These are phyloP conservation scores for Poeciliopsis turrubarensis DNA, from an alignment of 2,113 vertebrate species.

Conservation along the genomic window DNA sequence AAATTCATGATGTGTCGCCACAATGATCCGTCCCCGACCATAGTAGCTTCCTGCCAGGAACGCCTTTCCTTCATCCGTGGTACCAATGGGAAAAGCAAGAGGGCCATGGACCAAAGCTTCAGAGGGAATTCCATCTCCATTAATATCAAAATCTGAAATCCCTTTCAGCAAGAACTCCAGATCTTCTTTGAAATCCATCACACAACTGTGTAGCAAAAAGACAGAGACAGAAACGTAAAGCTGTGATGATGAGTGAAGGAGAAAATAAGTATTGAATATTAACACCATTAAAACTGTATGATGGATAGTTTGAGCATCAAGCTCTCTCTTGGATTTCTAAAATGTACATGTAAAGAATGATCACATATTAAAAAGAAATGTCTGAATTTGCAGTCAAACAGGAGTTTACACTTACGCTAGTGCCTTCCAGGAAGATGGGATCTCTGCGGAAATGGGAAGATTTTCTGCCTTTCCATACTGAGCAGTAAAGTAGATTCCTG, in stretches of 20 bases:
- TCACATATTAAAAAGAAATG: neutral
- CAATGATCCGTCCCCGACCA: constrained; percentile 77
- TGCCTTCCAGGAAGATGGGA: neutral
- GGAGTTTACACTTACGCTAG: neutral
- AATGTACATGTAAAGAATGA: no score
- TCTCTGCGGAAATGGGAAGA: neutral
- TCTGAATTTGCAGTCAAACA: neutral
- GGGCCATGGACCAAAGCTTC: constrained; percentile 77
- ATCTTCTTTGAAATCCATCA: constrained; percentile 76
- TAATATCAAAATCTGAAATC: constrained; percentile 74
- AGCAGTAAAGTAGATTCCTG: constrained; percentile 87
- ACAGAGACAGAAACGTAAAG: neutral
- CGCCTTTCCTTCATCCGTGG: constrained; percentile 26
- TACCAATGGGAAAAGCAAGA: constrained; percentile 77
- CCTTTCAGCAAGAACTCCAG: constrained; percentile 72
- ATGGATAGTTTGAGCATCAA: neutral
- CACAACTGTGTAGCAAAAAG: constrained; percentile 50
- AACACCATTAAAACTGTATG: no score
- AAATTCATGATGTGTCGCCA: constrained; percentile 75
- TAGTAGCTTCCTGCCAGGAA: constrained; percentile 80
- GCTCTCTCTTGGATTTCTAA: neutral
- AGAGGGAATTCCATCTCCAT: constrained; percentile 37
- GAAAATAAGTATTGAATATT: neutral
- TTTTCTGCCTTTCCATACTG: neutral
- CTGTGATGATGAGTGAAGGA: neutral